Percentiles rank a stretch among this genome's conserved stretches.
phyloP scores from a whole-genome alignment of 2,113 vertebrate species.

The Trogon melanurus region DNA sequence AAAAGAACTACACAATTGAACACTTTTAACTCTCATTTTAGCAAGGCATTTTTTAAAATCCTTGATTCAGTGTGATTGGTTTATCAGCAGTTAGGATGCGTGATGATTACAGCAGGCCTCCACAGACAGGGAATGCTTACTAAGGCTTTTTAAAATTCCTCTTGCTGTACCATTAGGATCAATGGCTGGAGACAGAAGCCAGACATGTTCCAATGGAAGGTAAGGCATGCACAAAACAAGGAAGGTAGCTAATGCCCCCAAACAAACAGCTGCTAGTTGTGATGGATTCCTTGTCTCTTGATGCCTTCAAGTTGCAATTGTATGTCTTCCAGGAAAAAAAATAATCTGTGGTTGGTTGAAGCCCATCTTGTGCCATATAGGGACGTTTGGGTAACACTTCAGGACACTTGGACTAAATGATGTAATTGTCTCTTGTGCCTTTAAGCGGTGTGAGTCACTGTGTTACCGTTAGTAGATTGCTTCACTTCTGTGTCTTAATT shows the following conservation, averaged over 20 bases:
- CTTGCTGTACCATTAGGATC: background rate
- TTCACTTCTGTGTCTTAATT: slow-evolving; percentile 1
- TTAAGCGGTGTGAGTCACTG: background rate
- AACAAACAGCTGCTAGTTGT: background rate
- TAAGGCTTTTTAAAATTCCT: background rate
- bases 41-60: background rate
- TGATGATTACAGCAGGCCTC: background rate
- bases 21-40: background rate
- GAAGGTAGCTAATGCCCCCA: background rate
- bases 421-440: background rate
- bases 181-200: background rate
- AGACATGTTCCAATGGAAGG: background rate
- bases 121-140: background rate
- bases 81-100: background rate
- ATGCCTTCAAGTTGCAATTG: background rate
- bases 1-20: background rate
- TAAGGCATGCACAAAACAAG: background rate
- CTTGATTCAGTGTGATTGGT: background rate
- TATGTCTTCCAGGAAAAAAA: background rate
- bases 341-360: background rate
- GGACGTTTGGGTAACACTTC: background rate
- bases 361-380: background rate
- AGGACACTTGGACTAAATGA: background rate
- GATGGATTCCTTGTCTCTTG: background rate
- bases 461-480: background rate